Percentiles rank a stretch among this genome's conserved stretches.
These are phyloP conservation scores for Halcyon badia DNA, from an alignment of 2,797 vertebrate genomes.

Conservation along the genomic window DNA sequence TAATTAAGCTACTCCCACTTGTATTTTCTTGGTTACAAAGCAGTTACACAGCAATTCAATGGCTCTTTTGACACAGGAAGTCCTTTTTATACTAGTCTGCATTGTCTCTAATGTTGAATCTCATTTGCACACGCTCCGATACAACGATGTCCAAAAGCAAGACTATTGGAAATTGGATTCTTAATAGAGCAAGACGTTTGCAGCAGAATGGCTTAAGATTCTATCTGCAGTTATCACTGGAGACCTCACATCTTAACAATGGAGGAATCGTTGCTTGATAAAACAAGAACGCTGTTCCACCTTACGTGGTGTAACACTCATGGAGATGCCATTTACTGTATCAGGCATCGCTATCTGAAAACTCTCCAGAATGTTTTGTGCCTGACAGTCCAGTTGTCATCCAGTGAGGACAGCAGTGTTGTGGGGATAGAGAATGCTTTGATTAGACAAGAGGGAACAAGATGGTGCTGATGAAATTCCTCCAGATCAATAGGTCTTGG, in stretches of 20 bases:
- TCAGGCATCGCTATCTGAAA: not conserved
- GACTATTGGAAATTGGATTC: not conserved
- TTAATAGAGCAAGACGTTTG: not conserved
- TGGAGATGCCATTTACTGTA: not conserved
- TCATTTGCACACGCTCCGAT: not conserved
- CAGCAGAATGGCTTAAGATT: not conserved
- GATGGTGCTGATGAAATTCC: not conserved
- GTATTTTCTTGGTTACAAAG: not conserved
- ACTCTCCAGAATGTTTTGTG: not conserved
- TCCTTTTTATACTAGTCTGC: not conserved
- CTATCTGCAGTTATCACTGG: not conserved
- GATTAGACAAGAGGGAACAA: not conserved
- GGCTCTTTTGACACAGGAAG: not conserved
- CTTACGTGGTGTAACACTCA: not conserved
- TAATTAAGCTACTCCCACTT: not conserved
- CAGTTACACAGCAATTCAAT: not conserved
- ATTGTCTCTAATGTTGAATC: not conserved
- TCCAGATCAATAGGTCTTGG: slow-evolving; percentile 13
- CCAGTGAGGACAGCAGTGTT: not conserved
- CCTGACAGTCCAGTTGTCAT: not conserved
- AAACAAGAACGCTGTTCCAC: not conserved
- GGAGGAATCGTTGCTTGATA: not conserved
- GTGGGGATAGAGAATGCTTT: not conserved
- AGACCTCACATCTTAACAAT: not conserved
- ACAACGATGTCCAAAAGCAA: not conserved